Evolutionary conservation across 2,888 invertebrate species (phyloP), one percentile per base, ranked within the genome.

Genomic region (Ephialtes manifestator): DNA sequence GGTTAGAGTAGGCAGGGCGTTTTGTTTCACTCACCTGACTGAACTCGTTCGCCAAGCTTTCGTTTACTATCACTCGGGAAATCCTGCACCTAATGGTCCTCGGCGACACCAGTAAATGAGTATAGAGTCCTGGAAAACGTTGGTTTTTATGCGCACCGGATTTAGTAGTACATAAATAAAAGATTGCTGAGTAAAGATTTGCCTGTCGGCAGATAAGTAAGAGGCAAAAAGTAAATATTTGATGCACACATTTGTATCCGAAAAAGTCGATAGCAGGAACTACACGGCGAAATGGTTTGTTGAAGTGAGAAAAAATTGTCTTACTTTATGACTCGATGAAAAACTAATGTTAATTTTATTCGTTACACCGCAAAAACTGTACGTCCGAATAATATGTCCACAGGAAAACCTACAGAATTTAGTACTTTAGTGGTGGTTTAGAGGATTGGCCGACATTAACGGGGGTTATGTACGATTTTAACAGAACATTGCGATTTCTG

Each of bases 1-100:
- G 8, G 65, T 0, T 20, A 65, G 3, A 11, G 43, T 18, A 65
- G 39, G 7, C 39, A n/a, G 60, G 60, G n/a, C 39, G 18, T 39
- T 39, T 20, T 5, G 11, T 43, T 65, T 20, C 8, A 39, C 65
- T 65, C 65, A 39, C 39, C 39, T 35, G 10, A 63, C 43, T 63
- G 31, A 63, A 15, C 28, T 15, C 58, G 63, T 39, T n/a, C 35
- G 18, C 18, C 2, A 1, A 31, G 35, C 63, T 63, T 39, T 65
- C 18, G 43, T 43, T 15, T 20, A 65, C 18, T 65, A 65, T 65
- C 65, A 39, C 39, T 65, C 18, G 65, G 18, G 18, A 35, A 65
- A 65, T 65, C 39, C 39, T 18, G 39, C 7, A 18, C 35, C 65
- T 39, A 65, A 65, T 43, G 65, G 65, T 18, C 18, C 35, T 65